Conservation (phyloP, 1,140 invertebrate species). For the Meloidogyne hapla region DNA sequence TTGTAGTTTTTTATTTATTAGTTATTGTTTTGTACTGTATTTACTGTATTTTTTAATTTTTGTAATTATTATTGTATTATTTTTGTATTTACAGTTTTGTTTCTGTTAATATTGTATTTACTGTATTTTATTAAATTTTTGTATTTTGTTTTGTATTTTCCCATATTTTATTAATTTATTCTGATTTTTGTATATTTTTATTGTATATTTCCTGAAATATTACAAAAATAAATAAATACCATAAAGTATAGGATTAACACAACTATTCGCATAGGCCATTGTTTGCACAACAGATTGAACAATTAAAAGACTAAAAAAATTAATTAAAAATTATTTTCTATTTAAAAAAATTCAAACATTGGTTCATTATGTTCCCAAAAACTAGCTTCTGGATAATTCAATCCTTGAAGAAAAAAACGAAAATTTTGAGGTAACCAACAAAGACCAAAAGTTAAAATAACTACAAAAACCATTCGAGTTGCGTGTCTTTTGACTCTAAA, state of each 20-base stretch:
- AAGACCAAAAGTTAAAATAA: conserved; percentile 87
- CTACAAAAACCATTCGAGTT: conserved; percentile 88
- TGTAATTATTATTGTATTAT: too few relatives aligned
- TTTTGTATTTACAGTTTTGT: too few relatives aligned
- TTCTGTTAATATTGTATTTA: too few relatives aligned
- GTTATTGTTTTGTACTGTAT: too few relatives aligned
- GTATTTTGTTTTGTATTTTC: too few relatives aligned
- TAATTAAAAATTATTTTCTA: background rate
- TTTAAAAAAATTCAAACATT: background rate
- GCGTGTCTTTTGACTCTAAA: conserved; percentile 75
- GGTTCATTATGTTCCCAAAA: conserved; percentile 48
- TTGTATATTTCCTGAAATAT: too few relatives aligned
- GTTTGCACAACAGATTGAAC: conserved; percentile 70
- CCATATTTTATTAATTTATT: too few relatives aligned
- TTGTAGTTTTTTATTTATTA: too few relatives aligned
- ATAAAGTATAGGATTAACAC: conserved; percentile 90
- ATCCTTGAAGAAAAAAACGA: conserved; percentile 64
- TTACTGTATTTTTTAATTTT: too few relatives aligned
- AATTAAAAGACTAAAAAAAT: conserved; percentile 25
- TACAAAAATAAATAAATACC: background rate
- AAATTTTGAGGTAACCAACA: conserved; percentile 91
- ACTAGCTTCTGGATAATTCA: conserved; percentile 41
- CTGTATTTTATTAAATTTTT: too few relatives aligned
- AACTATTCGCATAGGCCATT: conserved; percentile 90
- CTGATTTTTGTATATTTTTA: too few relatives aligned